Conservation (phyloP, 2,797 vertebrate species). For the Anas acuta region DNA sequence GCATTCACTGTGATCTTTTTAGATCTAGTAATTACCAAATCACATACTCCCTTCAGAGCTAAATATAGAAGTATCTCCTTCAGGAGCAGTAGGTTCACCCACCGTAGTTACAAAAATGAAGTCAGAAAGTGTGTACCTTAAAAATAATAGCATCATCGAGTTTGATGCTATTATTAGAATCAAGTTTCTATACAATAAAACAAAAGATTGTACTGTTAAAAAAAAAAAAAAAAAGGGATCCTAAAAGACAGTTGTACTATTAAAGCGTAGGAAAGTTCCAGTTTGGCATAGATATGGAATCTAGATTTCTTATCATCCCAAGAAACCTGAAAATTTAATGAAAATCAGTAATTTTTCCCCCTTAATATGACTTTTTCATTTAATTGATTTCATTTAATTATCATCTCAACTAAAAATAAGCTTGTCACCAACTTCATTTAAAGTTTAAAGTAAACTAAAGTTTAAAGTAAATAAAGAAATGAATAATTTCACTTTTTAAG, state of each 20-base stretch:
- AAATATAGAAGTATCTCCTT: background rate
- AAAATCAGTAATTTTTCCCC: background rate
- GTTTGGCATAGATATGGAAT: background rate
- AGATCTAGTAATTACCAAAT: constrained; percentile 38
- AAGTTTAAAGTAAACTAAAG: no score
- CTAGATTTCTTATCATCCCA: background rate
- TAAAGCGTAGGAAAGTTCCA: background rate
- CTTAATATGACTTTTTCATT: background rate
- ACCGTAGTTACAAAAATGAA: background rate
- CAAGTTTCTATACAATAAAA: background rate
- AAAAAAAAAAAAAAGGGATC: background rate
- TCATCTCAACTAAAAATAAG: background rate
- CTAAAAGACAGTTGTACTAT: background rate
- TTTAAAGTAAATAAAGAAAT: no score
- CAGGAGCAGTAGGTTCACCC: background rate
- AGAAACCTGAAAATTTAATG: background rate
- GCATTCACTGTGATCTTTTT: constrained; percentile 54
- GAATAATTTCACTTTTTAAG: background rate
- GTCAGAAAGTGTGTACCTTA: background rate
- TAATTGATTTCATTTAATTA: background rate
- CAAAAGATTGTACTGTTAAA: background rate
- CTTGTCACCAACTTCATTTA: background rate
- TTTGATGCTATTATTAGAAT: background rate
- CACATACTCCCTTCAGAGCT: background rate
- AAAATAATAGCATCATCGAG: background rate